Base-by-base conservation (phyloP, 2,113 vertebrate species). In the Thryonomys swinderianus region DNA sequence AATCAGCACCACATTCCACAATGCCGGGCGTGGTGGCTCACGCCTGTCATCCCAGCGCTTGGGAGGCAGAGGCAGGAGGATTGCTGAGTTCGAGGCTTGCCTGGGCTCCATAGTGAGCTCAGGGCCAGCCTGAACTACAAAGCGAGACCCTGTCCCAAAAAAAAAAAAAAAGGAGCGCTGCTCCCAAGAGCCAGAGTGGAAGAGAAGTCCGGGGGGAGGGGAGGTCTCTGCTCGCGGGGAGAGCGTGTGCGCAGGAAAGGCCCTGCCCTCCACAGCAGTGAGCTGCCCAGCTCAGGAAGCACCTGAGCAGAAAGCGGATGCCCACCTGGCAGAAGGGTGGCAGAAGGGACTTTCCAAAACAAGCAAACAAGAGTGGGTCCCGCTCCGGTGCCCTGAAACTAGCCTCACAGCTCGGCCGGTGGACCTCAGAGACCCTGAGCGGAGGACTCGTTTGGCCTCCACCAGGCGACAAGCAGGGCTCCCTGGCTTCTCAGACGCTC, bases 191-290 rank as follows among this genome's bases (percentile, higher is more conserved):
- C 64, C 61, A 85, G 69, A 82, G 48, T 1, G 30, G 40, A 55
- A 6, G 20, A 21, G 51, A 61, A 53, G 55, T 20, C 17, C 12
- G 53, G 3, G 53, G 53, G 55, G 17, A 4, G 55, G 17, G 13
- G 25, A 40, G 45, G 34, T 66, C 80, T 73, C 45, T 7, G 66
- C 74, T 90, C 23, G 42, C 7, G 20, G 53, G n/a, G 53, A 88
- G 64, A 55, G 74, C 71, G 51, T 62, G 40, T 40, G 90, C 30
- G 40, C 48, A 51, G 10, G 57, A 59, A 53, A 9, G 5, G 37
- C 2, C 21, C 57, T 42, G 0, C 12, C 0, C 1, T 16, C 34
- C 48, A 7, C 12, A 12, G 45, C 1, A 5, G 13, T 0, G 14
- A 78, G 67, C 80, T 45, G 55, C 48, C 76, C 48, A 1, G 13